Conservation (phyloP, 2,888 invertebrate genomes). For the Phasia obesa region DNA sequence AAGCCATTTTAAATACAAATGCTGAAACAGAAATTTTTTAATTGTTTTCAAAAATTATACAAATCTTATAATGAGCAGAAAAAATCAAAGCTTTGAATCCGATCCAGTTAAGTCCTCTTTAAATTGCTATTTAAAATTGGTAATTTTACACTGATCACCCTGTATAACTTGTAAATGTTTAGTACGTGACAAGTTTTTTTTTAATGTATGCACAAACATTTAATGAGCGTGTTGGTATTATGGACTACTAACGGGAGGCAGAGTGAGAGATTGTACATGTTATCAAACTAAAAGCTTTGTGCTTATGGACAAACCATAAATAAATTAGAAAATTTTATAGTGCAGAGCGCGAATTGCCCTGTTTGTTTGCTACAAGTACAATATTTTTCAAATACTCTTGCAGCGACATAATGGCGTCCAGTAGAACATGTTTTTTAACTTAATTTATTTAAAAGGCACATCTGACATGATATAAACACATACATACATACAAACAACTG, state of each 20-base stretch:
- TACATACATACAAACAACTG: not conserved
- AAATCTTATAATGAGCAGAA: too few species aligned
- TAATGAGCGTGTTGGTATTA: slow-evolving; percentile 2
- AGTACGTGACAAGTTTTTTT: not conserved
- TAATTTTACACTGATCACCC: too few species aligned
- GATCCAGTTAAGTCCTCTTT: too few species aligned
- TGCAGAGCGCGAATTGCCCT: slow-evolving; percentile 71
- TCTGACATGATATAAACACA: slow-evolving; percentile 63
- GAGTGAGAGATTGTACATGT: slow-evolving; percentile 28
- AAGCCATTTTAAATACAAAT: too few species aligned
- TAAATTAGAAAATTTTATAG: slow-evolving; percentile 70
- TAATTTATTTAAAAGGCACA: slow-evolving; percentile 80
- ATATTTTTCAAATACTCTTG: slow-evolving; percentile 55
- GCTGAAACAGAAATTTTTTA: too few species aligned
- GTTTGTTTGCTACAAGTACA: slow-evolving; percentile 55
- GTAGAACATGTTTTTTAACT: slow-evolving; percentile 77
- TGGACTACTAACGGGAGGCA: not conserved
- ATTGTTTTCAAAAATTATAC: too few species aligned
- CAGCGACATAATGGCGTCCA: slow-evolving; percentile 80
- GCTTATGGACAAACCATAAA: slow-evolving; percentile 68
- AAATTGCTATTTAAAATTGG: too few species aligned
- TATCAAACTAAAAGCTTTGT: slow-evolving; percentile 64
- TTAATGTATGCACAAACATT: not conserved
- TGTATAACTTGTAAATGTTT: not conserved
- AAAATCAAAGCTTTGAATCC: too few species aligned